These are phyloP conservation scores for Antennarius maculatus DNA, from an alignment of 2,797 vertebrate species.

Conservation along the genomic window DNA sequence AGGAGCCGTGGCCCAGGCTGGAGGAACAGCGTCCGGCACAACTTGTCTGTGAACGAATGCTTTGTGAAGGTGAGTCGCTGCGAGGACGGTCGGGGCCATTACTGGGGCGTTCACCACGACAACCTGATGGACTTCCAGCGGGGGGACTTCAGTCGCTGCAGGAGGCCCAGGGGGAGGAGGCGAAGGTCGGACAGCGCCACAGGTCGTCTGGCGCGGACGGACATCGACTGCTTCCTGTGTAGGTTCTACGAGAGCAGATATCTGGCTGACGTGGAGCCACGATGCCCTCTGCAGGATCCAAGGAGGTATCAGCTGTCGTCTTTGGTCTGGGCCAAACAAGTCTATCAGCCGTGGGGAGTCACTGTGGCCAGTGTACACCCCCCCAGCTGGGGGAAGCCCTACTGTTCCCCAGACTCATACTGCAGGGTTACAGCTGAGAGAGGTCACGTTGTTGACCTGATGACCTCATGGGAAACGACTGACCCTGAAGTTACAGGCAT, in stretches of 20 bases:
- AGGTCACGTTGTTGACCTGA: background rate
- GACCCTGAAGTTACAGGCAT: slow-evolving; percentile 5
- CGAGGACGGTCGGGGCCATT: slow-evolving; percentile 76
- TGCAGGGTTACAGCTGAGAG: slow-evolving; percentile 5
- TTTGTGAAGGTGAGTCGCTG: slow-evolving; percentile 79
- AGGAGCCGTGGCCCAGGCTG: slow-evolving; percentile 57
- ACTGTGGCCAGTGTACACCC: slow-evolving; percentile 1
- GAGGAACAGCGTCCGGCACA: slow-evolving; percentile 77
- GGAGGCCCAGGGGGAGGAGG: slow-evolving; percentile 50
- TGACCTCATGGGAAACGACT: slow-evolving; percentile 18
- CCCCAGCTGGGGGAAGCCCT: slow-evolving; percentile 11
- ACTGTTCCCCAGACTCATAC: background rate
- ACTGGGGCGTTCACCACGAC: slow-evolving; percentile 73
- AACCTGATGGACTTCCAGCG: slow-evolving; percentile 71
- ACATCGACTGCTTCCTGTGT: slow-evolving; percentile 16
- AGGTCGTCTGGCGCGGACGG: slow-evolving; percentile 16
- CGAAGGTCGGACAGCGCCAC: slow-evolving; percentile 29
- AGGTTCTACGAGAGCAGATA: slow-evolving; percentile 1
- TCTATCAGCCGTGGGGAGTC: slow-evolving; percentile 18
- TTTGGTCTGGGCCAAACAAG: background rate
- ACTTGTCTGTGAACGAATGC: slow-evolving; percentile 77
- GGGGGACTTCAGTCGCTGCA: slow-evolving; percentile 72
- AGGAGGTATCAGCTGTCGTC: slow-evolving; percentile 18
- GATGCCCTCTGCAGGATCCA: slow-evolving; percentile 47
- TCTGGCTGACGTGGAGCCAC: slow-evolving; percentile 31